Evolutionary conservation across 2,888 invertebrate genomes (phyloP), one percentile per base, ranked within the genome.

Genomic region (Oscheius sp.): DNA sequence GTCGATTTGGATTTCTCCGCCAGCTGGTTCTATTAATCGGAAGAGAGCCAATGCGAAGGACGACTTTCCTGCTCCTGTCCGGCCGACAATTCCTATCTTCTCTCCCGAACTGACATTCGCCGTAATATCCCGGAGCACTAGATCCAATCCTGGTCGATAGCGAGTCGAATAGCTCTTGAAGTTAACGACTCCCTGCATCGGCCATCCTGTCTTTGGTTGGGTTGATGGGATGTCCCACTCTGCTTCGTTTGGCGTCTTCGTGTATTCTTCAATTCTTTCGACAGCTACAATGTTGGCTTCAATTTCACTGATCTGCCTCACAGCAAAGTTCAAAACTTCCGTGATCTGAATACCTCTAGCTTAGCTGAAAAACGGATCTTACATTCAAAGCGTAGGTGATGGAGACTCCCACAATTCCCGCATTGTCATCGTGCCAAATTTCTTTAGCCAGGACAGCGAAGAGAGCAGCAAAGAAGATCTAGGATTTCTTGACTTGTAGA

Each of bases 261-360:
- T 78, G 64, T 80, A 80, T 52, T 98, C 97, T 89, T 96, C 95
- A 87, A 97, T 95, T 89, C 98, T 92, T 90, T 98, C 97, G 0
- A 97, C 96, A 1, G 96, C 94, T 0, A 97, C 96, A 84, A 97
- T 95, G 89, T 97, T 97, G 0, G 96, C 95, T 91, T 98, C 98
- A 55, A 98, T 93, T 88, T 97, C 97, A 16, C 80, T 78, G 21
- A 87, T 78, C 78, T 86, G 86, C 16, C 87, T 81, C 18, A 87
- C 84, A 13, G 81, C 83, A 55, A 85, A 85, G 68, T 87, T 87
- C 18, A 87, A 74, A 25, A 84, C 85, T 77, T 87, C 87, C 2
- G 87, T 87, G 56, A 87, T 86, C 86, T 85, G 69, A 35, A 23
- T 6, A 29, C 0, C 7, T 25, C 25, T 9, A 29, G 55, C 55